Evolutionary conservation across 23 tunicate species (phyloP).

Genomic region (Diplosoma virens): DNA sequence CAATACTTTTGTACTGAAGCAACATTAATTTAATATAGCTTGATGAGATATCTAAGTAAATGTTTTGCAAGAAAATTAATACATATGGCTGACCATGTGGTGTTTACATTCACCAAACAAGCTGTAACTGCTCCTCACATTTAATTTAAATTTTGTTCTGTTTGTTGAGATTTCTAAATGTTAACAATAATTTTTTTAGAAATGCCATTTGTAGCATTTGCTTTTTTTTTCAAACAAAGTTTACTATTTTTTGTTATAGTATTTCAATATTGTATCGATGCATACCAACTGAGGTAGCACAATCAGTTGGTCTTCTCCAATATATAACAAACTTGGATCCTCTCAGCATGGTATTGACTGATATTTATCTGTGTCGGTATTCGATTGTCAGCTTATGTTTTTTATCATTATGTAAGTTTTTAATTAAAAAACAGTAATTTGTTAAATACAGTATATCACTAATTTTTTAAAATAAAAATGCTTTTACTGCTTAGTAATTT

Average conservation of each 20-base stretch:
- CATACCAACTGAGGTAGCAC: constrained; percentile 57
- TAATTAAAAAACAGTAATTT: not conserved
- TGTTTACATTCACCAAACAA: too few relatives aligned
- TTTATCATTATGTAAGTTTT: constrained; percentile 65
- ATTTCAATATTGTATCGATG: constrained; percentile 60
- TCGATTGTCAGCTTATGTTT: constrained; percentile 77
- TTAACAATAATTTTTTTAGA: too few relatives aligned
- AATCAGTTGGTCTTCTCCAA: constrained; percentile 24
- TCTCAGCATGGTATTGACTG: constrained; percentile 52
- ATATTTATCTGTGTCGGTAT: constrained; percentile 75
- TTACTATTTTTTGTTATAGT: constrained; percentile 35
- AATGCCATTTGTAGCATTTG: too few relatives aligned
- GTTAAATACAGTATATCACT: not conserved
- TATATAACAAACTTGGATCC: constrained; percentile 41
- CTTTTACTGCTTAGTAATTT: not conserved
- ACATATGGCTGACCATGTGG: too few relatives aligned
- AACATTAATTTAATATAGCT: too few relatives aligned
- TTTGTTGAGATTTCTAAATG: too few relatives aligned
- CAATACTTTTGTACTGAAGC: too few relatives aligned
- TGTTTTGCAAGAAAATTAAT: too few relatives aligned
- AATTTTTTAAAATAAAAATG: not conserved
- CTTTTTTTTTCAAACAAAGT: too few relatives aligned
- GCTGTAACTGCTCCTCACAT: too few relatives aligned
- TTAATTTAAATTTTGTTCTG: too few relatives aligned
- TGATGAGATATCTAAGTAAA: too few relatives aligned